Base-by-base conservation (phyloP, 2,113 vertebrate genomes). In the Prinia subflava region DNA sequence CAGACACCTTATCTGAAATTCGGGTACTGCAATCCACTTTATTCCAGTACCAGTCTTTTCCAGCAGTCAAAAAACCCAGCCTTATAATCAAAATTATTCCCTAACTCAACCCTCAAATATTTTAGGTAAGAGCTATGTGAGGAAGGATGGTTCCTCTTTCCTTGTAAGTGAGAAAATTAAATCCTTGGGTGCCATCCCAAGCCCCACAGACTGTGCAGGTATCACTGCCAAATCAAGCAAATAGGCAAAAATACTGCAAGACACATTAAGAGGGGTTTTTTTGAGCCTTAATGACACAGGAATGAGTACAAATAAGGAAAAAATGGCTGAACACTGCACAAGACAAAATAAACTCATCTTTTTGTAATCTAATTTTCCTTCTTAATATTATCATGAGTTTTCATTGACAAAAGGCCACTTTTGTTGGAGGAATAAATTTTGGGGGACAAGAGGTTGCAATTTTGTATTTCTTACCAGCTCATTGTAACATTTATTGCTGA, bases 1-100 rank as follows among this genome's bases (percentile, higher is more conserved):
- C 15, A 46, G 18, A 30, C 6, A 33, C 42, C 20, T 0, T 2
- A 49, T 10, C 12, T 21, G n/a, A 87, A 49, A 41, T 0, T 1
- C 0, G 7, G 15, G n/a, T 44, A 59, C 52, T 42, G 30, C 24
- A 39, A 55, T 14, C 49, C 13, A 11, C 79, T 62, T 46, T 44
- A 52, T 37, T 76, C 46, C 71, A 83, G 0, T 31, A 46, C 49
- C 13, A 85, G 24, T 5, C 20, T 90, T 39, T 77, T 23, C 37
- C 42, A 88, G 70, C 21, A 60, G 16, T 28, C 41, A 87, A 46
- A 90, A 83, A 59, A 1, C 2, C 19, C 55, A 85, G 27, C 4
- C 44, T 70, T n/a, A 44, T 2, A 46, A 68, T 19, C 13, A 67
- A 35, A 83, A 77, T 37, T n/a, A 57, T 10, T 47, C 39, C 37